These are phyloP conservation scores for Myotis lucifugus DNA, from an alignment of 2,113 vertebrate species.

Conservation along the genomic window DNA sequence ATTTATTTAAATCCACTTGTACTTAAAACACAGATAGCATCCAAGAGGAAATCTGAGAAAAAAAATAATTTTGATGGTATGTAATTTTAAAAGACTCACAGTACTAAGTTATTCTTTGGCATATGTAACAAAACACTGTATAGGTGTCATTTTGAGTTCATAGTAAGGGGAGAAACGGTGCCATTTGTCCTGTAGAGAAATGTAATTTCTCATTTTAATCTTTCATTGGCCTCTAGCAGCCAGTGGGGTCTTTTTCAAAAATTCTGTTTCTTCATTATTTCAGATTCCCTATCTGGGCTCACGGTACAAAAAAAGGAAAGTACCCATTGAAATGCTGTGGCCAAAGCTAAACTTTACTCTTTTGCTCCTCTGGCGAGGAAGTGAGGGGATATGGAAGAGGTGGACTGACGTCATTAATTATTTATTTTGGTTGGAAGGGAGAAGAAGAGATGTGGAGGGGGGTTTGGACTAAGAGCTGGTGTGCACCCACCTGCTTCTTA, in stretches of 20 bases:
- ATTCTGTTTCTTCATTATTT: neutral
- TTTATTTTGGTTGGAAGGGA: neutral
- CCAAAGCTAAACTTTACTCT: neutral
- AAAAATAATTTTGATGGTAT: neutral
- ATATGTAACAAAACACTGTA: neutral
- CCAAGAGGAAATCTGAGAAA: neutral
- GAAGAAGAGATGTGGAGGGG: neutral
- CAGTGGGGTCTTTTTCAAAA: neutral
- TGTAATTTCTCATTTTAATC: neutral
- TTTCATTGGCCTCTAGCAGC: slow-evolving; percentile 24
- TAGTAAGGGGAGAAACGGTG: slow-evolving; percentile 7
- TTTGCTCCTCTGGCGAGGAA: neutral
- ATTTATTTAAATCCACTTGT: neutral
- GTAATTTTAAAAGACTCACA: slow-evolving; percentile 16
- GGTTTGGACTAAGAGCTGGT: neutral
- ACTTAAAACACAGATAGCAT: slow-evolving; percentile 30
- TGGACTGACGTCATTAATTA: neutral
- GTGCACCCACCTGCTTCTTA: neutral
- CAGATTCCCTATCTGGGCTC: neutral
- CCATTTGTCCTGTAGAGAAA: slow-evolving; percentile 9
- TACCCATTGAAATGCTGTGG: neutral
- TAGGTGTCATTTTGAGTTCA: slow-evolving; percentile 36
- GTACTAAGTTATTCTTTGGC: neutral
- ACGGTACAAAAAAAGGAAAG: neutral
- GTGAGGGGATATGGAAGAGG: neutral